Evolutionary conservation across 1,140 invertebrate genomes (phyloP), one percentile per base, ranked within the genome.

Genomic region (Ceratina japonica): DNA sequence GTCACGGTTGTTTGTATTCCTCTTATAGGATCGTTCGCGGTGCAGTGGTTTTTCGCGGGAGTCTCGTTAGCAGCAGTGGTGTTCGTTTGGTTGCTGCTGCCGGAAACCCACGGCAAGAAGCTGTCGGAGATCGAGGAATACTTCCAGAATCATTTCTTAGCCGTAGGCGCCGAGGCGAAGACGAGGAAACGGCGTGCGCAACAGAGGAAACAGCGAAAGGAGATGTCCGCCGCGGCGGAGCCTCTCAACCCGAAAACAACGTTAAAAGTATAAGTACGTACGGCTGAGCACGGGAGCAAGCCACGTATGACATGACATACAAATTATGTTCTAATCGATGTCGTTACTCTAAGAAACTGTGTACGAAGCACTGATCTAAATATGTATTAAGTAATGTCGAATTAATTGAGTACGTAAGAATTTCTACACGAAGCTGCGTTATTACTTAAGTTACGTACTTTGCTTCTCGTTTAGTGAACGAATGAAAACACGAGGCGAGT

Each of bases 51-150:
- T 73, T 97, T 97, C 89, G 93, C 95, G 3, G 93, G 92, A 0
- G 88, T 96, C 61, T 94, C 95, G 0, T 78, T 95, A 1, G 81
- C 94, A 0, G 93, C 94, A 2, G 86, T 93, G 0, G 81, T 94
- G 2, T 95, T 95, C 84, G 94, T 94, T 10, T 94, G 93, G 75
- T 84, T 95, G 13, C 92, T 95, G 83, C 90, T 96, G 16, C 96
- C 96, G 0, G 96, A 97, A 90, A 97, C 96, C 0, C 95, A 96
- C 87, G 94, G 93, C 16, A 95, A 94, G 86, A 94, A 94, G 72
- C 89, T 96, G 1, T 93, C 93, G 2, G 95, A 96, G 85, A 96
- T 96, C 78, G 93, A 95, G 79, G 91, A 93, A n/a, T 94, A 95
- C 83, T 95, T 94, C 84, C 87, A 92, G 15, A 89, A 91, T 51